phyloP scores from a whole-genome alignment of 2,888 invertebrate genomes.

The Torymus aiolomorphi region DNA sequence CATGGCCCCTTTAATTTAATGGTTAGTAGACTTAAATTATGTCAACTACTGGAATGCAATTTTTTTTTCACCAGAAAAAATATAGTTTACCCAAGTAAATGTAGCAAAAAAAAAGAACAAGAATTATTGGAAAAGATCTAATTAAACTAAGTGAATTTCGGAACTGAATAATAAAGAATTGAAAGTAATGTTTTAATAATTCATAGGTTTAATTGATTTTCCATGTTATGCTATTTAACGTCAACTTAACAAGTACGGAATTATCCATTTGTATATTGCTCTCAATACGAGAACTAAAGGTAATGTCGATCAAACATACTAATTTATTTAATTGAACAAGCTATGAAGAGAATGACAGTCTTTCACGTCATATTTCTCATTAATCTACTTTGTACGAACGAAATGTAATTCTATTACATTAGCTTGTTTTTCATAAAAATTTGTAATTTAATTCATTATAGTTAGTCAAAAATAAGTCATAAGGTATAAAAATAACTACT shows the following conservation, averaged over 20 bases:
- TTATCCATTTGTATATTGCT: neutral
- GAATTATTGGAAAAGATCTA: slow-evolving; percentile 22
- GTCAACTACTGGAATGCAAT: too few species aligned
- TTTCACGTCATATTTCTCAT: neutral
- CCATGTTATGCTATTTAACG: too few species aligned
- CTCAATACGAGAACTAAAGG: neutral
- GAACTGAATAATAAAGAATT: neutral
- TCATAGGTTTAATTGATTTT: too few species aligned
- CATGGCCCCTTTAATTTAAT: slow-evolving; percentile 29
- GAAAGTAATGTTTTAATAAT: neutral
- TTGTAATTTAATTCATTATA: too few species aligned
- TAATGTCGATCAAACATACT: slow-evolving; percentile 1
- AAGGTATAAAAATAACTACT: neutral
- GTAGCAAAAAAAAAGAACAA: neutral
- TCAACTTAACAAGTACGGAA: too few species aligned
- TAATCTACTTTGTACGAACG: neutral
- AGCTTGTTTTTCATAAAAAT: too few species aligned
- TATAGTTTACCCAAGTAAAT: too few species aligned
- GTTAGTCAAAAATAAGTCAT: too few species aligned
- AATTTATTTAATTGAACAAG: slow-evolving; percentile 6
- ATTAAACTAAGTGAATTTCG: neutral
- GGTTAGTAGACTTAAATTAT: too few species aligned
- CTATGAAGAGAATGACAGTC: neutral
- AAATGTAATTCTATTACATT: too few species aligned
- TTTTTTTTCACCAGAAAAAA: too few species aligned